Evolutionary conservation across 1,140 invertebrate genomes (phyloP).

Genomic region (Euura lappo): DNA sequence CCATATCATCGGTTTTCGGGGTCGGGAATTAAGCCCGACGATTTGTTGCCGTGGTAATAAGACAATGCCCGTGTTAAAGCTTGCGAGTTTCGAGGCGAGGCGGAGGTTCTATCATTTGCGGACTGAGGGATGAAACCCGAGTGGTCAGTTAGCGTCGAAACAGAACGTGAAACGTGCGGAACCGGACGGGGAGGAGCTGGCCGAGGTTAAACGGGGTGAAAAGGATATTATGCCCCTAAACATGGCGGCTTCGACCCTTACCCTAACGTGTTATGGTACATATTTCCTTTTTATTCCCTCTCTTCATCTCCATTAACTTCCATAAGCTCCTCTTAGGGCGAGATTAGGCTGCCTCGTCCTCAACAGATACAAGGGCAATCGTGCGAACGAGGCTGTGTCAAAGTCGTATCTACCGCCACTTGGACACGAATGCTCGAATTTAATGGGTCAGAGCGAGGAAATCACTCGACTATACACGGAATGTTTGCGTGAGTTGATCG

Average conservation of each 20-base stretch:
- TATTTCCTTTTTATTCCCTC: not conserved
- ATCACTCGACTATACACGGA: too few relatives aligned
- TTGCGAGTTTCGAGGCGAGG: not conserved
- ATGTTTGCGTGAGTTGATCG: too few relatives aligned
- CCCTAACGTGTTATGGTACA: not conserved
- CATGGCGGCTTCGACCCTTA: not conserved
- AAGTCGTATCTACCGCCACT: not conserved
- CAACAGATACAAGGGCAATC: too few relatives aligned
- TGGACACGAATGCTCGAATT: not conserved
- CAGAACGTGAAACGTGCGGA: not conserved
- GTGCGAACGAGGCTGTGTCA: not conserved
- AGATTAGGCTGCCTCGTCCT: not conserved
- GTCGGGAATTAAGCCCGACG: not conserved
- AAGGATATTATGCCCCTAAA: not conserved
- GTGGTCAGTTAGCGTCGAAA: not conserved
- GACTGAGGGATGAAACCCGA: not conserved
- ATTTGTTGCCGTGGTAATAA: not conserved
- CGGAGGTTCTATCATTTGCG: not conserved
- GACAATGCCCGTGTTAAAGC: not conserved
- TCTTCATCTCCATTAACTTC: not conserved
- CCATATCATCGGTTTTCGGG: not conserved
- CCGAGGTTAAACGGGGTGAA: constrained; percentile 1
- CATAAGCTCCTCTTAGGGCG: not conserved
- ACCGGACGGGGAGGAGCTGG: not conserved
- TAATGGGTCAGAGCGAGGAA: too few relatives aligned